Evolutionary conservation across 2,888 invertebrate genomes (phyloP), one percentile per base, ranked within the genome.

Genomic region (Meloe dianella): DNA sequence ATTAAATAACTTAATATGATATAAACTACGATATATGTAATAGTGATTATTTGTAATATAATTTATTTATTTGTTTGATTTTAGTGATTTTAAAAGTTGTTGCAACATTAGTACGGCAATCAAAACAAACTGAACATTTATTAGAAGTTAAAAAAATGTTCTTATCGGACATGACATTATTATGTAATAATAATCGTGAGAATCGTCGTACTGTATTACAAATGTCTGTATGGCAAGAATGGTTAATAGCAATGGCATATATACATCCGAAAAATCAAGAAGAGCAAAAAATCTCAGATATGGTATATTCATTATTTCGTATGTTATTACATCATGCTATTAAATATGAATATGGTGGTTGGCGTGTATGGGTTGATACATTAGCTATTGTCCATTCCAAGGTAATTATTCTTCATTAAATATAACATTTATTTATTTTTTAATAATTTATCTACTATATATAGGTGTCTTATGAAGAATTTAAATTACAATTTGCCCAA

Each of bases 181-280:
- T 99, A 65, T 98, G 98, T 85, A 96, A 96, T 81, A 97, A 97
- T 83, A 98, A 97, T 83, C 88, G 97, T 14, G 99, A 99, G 82
- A 99, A 99, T 84, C 86, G 98, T 61, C 88, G 98, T 77, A 98
- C 97, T 0, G 97, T 99, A 14, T 87, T 99, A 54, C 99, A 99
- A 86, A 99, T 99, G 99, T 98, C 98, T 0, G 99, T 99, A 0
- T 99, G 99, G 99, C 96, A 96, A 84, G 98, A 97, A 81, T 99
- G 99, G 99, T 87, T 99, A 12, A 98, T 99, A 76, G 97, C 98
- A 6, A 92, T 97, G 92, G 96, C 98, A 29, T 98, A 98, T 83
- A 97, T 99, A 73, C 98, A 97, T 84, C 98, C 98, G 0, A 94
- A 95, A 83, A 96, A 92, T 77, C 90, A 92, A 0, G 97, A 97